These are phyloP conservation scores for Caenorhabditis macrosperma DNA, from an alignment of 2,888 invertebrate genomes.

Conservation along the genomic window DNA sequence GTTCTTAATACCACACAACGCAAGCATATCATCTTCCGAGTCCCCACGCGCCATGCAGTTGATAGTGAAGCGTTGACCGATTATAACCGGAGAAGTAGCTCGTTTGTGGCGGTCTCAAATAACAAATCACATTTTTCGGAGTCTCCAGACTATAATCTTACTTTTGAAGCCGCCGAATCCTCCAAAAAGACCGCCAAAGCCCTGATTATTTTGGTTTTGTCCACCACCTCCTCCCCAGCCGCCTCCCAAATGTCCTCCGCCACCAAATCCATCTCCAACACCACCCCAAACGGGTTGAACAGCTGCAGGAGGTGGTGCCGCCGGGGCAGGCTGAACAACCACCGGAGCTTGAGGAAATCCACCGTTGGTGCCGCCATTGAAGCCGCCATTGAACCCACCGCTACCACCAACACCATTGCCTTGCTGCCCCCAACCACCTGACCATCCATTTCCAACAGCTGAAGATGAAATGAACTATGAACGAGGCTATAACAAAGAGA, in stretches of 20 bases:
- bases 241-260: conserved; percentile 47
- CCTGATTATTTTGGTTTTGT: conserved; percentile 24
- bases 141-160: not conserved
- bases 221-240: conserved; percentile 54
- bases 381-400: conserved; percentile 42
- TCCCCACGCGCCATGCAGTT: conserved; percentile 76
- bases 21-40: conserved; percentile 67
- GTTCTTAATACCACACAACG: conserved; percentile 41
- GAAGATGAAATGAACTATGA: too few species aligned
- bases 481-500: too few species aligned
- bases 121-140: not conserved
- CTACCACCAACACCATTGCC: too few species aligned
- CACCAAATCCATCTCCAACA: conserved; percentile 45
- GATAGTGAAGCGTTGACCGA: conserved; percentile 73
- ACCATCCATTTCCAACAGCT: conserved; percentile 44
- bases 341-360: conserved; percentile 26
- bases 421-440: too few species aligned
- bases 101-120: conserved; percentile 48
- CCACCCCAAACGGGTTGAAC: conserved; percentile 44
- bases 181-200: not conserved
- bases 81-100: conserved; percentile 41
- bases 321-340: conserved; percentile 2
- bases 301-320: conserved; percentile 28
- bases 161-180: conserved; percentile 39
- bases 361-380: conserved; percentile 37